Conservation (phyloP, 2,113 vertebrate genomes). For the Heloderma charlesbogerti region DNA sequence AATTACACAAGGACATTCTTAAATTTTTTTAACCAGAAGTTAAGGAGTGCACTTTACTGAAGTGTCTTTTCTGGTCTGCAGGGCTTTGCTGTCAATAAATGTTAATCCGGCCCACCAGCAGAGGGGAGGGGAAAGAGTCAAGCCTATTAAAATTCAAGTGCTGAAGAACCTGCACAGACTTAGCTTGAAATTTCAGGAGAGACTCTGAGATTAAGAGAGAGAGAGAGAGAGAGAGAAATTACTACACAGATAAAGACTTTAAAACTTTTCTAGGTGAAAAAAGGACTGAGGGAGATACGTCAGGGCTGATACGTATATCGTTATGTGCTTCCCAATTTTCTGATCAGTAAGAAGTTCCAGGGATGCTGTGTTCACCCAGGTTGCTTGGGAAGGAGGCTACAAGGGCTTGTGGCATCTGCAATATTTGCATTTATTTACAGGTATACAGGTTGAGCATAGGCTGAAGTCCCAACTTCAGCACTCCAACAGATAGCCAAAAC, state of each 20-base stretch:
- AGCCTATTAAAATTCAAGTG: rapidly evolving
- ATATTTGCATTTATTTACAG: background rate
- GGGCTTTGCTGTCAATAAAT: rapidly evolving
- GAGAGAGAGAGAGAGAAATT: background rate
- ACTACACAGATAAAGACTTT: background rate
- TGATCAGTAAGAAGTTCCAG: background rate
- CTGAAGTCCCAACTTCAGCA: background rate
- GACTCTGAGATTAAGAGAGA: too few relatives aligned
- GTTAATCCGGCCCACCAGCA: rapidly evolving
- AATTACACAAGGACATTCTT: background rate
- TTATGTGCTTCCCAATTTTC: background rate
- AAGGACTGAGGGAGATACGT: background rate
- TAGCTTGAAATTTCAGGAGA: background rate
- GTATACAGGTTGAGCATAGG: background rate
- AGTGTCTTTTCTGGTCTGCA: background rate
- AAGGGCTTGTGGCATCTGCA: background rate
- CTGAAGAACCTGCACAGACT: background rate
- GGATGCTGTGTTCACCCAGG: background rate
- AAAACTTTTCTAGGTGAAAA: background rate
- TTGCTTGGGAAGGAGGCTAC: background rate
- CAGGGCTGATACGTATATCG: background rate
- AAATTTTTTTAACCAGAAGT: background rate
- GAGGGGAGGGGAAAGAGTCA: background rate
- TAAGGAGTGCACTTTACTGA: background rate
- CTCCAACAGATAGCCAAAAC: background rate